phyloP scores from a whole-genome alignment of 2,113 vertebrate genomes.

The Phyllostomus hastatus region DNA sequence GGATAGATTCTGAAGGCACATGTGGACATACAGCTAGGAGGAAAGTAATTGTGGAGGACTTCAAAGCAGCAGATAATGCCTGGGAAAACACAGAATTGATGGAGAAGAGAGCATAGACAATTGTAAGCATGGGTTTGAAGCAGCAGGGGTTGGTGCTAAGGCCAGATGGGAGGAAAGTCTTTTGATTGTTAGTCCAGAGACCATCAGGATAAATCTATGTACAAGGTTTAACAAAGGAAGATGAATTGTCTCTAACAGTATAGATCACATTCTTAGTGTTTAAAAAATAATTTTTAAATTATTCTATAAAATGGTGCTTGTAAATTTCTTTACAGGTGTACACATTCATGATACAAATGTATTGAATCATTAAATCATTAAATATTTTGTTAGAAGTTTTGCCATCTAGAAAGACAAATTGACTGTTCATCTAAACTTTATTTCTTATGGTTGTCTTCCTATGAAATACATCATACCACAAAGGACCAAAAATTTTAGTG shows the following conservation, averaged over 20 bases:
- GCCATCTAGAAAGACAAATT: background rate
- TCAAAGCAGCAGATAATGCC: background rate
- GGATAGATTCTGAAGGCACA: background rate
- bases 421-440: background rate
- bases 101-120: background rate
- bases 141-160: background rate
- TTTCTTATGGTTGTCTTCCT: background rate
- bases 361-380: background rate
- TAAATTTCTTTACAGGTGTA: background rate
- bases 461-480: background rate
- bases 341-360: background rate
- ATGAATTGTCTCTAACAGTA: background rate
- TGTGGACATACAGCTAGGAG: background rate
- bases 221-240: background rate
- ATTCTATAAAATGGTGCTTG: background rate
- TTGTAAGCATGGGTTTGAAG: background rate
- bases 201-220: background rate
- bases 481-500: background rate
- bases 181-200: background rate
- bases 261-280: background rate
- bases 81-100: accelerated
- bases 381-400: background rate
- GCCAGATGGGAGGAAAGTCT: background rate
- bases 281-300: background rate
- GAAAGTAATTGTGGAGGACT: background rate